These are phyloP conservation scores for Amazona guildingii DNA, from an alignment of 2,113 vertebrate genomes.

Conservation along the genomic window DNA sequence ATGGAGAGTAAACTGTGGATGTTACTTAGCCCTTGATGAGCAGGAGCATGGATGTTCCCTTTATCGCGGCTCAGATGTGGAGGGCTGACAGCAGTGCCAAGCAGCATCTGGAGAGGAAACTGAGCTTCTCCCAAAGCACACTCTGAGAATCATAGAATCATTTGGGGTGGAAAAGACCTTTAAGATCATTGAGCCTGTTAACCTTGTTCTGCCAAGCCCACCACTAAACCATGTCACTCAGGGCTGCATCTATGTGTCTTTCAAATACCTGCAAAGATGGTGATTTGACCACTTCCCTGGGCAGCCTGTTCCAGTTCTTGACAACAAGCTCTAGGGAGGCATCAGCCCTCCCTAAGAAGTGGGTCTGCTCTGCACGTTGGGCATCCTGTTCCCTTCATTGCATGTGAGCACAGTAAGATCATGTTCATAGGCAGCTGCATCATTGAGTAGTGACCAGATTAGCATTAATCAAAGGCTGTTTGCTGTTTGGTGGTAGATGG, in stretches of 20 bases:
- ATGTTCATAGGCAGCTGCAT: background rate
- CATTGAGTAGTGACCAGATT: background rate
- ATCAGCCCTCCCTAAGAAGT: background rate
- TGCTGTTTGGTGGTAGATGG: background rate
- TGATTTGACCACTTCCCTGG: background rate
- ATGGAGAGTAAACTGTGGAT: background rate
- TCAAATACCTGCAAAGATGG: too few relatives aligned
- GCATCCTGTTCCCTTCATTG: background rate
- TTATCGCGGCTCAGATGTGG: rapidly evolving
- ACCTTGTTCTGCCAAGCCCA: too few relatives aligned
- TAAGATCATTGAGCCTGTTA: background rate
- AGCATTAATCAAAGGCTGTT: background rate
- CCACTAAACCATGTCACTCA: background rate
- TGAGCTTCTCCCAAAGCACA: background rate
- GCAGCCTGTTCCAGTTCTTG: background rate
- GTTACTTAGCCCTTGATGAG: background rate
- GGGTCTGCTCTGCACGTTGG: background rate
- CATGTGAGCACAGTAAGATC: rapidly evolving
- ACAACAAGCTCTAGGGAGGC: background rate
- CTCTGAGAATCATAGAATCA: background rate
- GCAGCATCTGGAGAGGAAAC: background rate
- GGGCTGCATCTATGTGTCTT: background rate
- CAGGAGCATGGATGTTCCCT: background rate
- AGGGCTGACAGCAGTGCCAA: background rate
- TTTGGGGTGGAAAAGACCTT: background rate